phyloP scores from a whole-genome alignment of 2,797 vertebrate species.

The Hipposideros larvatus region DNA sequence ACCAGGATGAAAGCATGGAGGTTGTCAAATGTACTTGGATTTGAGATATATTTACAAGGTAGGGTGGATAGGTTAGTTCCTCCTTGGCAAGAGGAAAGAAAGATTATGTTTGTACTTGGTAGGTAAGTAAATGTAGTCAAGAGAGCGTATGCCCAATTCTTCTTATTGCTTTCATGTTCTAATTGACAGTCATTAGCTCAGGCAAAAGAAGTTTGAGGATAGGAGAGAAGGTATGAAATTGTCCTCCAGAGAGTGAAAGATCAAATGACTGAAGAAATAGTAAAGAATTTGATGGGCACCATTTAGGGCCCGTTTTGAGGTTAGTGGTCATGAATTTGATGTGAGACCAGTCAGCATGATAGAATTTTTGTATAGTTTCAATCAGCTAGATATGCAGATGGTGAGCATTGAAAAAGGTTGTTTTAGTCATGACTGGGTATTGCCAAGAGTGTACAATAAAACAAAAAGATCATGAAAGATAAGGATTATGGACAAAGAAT shows the following conservation, averaged over 20 bases:
- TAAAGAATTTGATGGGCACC: not conserved
- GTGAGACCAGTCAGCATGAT: not conserved
- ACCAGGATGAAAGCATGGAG: not conserved
- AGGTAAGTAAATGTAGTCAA: not conserved
- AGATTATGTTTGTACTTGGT: rapidly evolving
- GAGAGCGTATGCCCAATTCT: not conserved
- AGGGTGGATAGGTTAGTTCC: not conserved
- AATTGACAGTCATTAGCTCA: not conserved
- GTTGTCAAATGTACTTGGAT: not conserved
- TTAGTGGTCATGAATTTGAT: not conserved
- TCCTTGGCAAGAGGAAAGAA: not conserved
- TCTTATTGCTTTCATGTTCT: not conserved
- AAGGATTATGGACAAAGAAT: not conserved
- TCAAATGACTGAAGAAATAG: not conserved
- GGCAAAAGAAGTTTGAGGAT: not conserved
- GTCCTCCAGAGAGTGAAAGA: not conserved
- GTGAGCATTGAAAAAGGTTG: not conserved
- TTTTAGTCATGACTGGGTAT: not conserved
- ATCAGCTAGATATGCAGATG: not conserved
- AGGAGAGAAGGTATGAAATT: not conserved
- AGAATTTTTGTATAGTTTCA: not conserved
- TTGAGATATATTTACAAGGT: not conserved
- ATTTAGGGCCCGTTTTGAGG: not conserved
- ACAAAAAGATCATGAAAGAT: not conserved
- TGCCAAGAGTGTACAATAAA: not conserved